Evolutionary conservation across 1,140 invertebrate species (phyloP).

Genomic region (Ips nitidus): DNA sequence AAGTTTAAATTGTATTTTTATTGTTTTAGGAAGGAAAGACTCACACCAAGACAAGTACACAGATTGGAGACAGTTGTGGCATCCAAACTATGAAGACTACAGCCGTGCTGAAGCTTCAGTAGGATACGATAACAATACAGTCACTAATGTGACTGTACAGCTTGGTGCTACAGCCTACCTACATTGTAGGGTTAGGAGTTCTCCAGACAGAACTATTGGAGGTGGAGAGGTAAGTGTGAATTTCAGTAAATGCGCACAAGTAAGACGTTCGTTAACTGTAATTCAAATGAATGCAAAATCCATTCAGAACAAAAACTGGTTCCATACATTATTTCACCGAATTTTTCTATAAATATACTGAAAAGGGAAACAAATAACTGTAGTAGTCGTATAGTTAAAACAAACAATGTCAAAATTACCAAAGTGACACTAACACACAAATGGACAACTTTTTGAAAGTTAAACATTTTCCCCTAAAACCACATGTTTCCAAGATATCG

Average conservation of each 20-base stretch:
- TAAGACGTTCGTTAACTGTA: not conserved
- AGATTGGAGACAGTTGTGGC: conserved; percentile 49
- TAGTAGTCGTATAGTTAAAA: no score
- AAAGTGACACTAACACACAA: no score
- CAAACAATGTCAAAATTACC: no score
- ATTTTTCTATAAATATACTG: no score
- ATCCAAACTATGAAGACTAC: conserved; percentile 50
- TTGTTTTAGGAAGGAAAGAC: conserved; percentile 13
- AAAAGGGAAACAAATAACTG: no score
- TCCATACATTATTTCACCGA: not conserved
- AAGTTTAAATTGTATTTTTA: not conserved
- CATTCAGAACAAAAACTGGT: not conserved
- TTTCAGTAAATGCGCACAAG: not conserved
- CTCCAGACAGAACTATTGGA: conserved; percentile 54
- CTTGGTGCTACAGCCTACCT: conserved; percentile 71
- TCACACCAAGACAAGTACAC: conserved; percentile 42
- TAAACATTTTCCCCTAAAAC: no score
- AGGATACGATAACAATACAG: conserved; percentile 62
- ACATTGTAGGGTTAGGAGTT: conserved; percentile 70
- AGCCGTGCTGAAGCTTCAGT: conserved; percentile 45
- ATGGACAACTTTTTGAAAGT: no score
- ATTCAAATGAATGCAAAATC: conserved; percentile 45
- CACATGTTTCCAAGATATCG: no score
- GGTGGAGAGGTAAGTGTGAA: conserved; percentile 47
- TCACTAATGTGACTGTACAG: conserved; percentile 71